Evolutionary conservation across 1,140 invertebrate species (phyloP).

Genomic region (Drosophila nannoptera): DNA sequence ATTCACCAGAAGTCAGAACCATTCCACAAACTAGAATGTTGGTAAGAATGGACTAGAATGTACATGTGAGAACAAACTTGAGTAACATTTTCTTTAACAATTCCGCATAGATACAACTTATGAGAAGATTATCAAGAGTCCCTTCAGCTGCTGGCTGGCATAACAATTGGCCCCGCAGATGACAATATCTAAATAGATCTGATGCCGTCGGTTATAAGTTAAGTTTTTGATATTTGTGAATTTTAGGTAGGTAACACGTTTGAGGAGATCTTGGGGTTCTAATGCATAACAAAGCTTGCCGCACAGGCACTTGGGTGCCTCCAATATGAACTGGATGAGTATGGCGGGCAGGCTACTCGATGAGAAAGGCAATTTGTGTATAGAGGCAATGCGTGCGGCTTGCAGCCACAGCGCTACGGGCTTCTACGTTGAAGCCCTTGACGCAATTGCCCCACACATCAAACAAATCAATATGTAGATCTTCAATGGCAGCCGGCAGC

Average conservation of each 20-base stretch:
- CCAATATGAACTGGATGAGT: constrained; percentile 66
- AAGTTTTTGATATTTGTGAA: constrained; percentile 71
- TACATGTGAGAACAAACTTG: too few species aligned
- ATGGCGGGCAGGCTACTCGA: constrained; percentile 55
- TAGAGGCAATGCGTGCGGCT: constrained; percentile 50
- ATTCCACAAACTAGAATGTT: too few species aligned
- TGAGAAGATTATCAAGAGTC: constrained; percentile 16
- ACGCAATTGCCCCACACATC: constrained; percentile 77
- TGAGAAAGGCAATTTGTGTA: constrained; percentile 52
- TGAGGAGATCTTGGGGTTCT: constrained; percentile 27
- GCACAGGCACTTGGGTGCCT: constrained; percentile 69
- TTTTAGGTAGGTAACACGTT: constrained; percentile 60
- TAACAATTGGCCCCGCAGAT: constrained; percentile 56
- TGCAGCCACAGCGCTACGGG: constrained; percentile 60
- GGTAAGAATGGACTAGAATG: not conserved
- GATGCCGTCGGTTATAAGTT: constrained; percentile 69
- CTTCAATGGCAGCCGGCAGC: constrained; percentile 78
- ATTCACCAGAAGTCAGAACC: not conserved
- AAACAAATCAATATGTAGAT: constrained; percentile 59
- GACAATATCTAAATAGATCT: constrained; percentile 71
- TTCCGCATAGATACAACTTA: too few species aligned
- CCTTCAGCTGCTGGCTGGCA: constrained; percentile 33
- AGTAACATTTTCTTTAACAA: constrained; percentile 14
- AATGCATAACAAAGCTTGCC: constrained; percentile 66
- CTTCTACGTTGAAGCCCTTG: constrained; percentile 48